Conservation (phyloP, 2,797 vertebrate species). For the Petrocephalus schoutedeni region DNA sequence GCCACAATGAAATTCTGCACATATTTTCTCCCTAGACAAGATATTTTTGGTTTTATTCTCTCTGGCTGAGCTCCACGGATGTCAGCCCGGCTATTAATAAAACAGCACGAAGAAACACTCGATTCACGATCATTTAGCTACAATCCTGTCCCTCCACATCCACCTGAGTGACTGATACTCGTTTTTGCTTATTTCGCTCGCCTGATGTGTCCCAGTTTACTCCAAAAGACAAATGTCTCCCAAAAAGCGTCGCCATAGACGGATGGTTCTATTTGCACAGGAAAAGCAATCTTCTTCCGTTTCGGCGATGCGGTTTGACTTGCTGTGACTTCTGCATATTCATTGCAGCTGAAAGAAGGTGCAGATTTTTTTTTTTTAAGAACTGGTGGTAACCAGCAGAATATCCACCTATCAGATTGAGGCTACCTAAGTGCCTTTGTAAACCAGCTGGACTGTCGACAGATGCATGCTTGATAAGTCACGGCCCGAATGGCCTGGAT, state of each 20-base stretch:
- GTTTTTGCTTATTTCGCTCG: neutral
- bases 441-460: neutral
- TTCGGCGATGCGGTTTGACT: neutral
- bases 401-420: neutral
- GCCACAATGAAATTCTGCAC: neutral
- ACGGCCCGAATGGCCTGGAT: neutral
- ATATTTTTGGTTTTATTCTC: constrained; percentile 7
- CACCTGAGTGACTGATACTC: neutral
- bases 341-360: neutral
- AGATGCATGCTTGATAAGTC: neutral
- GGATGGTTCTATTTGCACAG: neutral
- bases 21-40: neutral
- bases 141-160: neutral
- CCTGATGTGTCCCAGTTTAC: neutral
- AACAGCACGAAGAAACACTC: neutral
- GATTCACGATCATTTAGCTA: neutral
- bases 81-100: constrained; percentile 12
- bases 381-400: neutral
- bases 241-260: neutral
- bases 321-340: neutral
- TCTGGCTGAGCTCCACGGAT: constrained; percentile 9
- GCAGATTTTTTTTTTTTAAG: neutral
- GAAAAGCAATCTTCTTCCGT: neutral
- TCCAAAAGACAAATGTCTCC: neutral
- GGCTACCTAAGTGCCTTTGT: neutral